Base-by-base conservation (phyloP, 2,888 invertebrate genomes). In the Ophion costatus region DNA sequence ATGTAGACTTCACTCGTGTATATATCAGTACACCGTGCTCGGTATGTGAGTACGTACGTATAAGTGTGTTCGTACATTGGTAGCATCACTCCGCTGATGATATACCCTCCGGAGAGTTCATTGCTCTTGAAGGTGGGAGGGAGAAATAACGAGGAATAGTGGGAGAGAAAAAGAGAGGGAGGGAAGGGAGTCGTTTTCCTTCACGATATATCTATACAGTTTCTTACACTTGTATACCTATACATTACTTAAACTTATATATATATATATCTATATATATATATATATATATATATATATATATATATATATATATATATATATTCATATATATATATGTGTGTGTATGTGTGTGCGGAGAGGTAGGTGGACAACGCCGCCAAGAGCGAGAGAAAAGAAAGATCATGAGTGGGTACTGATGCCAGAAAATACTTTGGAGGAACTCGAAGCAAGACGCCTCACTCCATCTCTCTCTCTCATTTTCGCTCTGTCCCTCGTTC, bases 41-140 rank as follows among this genome's bases (percentile, higher is more conserved):
- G 85, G 74, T 86, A 87, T 83, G 83, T 83, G 83, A 84, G 80
- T 83, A 84, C 86, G 87, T 86, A 84, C 86, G 78, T 85, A 84
- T 29, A 17, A 9, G 64, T 86, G 82, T 87, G 82, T 87, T 87
- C 79, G 86, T 84, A 89, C 89, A 91, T 90, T 91, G 91, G 93
- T 92, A 93, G 91, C 92, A 93, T 92, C 92, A 90, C 91, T 92
- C 89, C 88, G 87, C 89, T 89, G 92, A 93, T 92, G 91, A 92
- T 93, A 92, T 91, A 92, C 91, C 92, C 90, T 91, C 88, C 90
- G 90, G 88, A 89, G 92, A 93, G 93, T 92, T 93, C 93, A 92
- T 92, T 93, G 93, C 92, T 91, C 93, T 90, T 90, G 86, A 89
- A 90, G 90, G 82, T 90, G 90, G 88, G 89, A 90, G 88, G 85